Conservation (phyloP, 2,797 vertebrate species). For the Falco berigora region DNA sequence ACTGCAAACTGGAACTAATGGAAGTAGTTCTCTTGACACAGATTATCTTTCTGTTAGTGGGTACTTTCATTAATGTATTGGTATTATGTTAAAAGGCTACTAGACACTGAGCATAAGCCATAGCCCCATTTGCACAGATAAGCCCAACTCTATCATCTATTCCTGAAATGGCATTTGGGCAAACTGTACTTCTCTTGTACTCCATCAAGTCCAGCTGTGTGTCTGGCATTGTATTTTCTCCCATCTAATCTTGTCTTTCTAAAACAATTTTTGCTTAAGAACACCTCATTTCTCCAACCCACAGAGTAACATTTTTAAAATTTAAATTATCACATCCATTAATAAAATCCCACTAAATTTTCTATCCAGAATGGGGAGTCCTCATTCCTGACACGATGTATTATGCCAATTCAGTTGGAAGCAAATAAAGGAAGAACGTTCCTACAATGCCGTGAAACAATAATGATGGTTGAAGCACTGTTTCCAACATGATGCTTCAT, state of each 20-base stretch:
- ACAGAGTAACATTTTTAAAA: not conserved
- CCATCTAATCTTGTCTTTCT: not conserved
- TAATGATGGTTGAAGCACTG: not conserved
- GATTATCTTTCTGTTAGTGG: not conserved
- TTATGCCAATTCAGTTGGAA: not conserved
- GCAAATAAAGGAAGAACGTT: not conserved
- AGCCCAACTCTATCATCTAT: not conserved
- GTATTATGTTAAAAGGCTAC: not conserved
- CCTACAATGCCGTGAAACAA: not conserved
- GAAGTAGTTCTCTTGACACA: not conserved
- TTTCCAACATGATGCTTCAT: not conserved
- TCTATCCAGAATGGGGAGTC: not conserved
- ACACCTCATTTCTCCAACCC: not conserved
- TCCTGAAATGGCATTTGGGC: not conserved
- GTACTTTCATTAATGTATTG: not conserved
- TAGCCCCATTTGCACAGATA: not conserved
- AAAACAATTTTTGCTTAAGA: not conserved
- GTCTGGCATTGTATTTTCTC: not conserved
- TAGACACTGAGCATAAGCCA: not conserved
- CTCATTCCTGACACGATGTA: not conserved
- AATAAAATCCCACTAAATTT: not conserved
- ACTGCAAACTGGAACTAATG: not conserved
- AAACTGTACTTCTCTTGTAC: not conserved
- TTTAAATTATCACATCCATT: not conserved
- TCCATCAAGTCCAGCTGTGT: not conserved